Evolutionary conservation across 2,113 vertebrate species (phyloP).

Genomic region (Ctenodactylus gundi): DNA sequence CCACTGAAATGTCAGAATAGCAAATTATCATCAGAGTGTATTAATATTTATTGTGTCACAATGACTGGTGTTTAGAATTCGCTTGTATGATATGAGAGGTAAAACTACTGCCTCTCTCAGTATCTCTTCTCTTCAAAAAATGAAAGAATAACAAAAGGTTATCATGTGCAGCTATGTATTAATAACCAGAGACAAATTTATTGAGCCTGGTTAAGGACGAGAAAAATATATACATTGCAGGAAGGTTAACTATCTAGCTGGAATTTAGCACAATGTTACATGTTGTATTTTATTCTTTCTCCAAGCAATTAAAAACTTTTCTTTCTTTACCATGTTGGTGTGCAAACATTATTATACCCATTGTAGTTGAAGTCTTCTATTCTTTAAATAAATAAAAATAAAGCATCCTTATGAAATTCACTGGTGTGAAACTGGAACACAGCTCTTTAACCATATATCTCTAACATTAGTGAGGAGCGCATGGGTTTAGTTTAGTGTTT

Average conservation of each 20-base stretch:
- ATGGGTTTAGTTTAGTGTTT: not conserved
- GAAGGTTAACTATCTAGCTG: conserved; percentile 57
- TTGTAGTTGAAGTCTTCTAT: not conserved
- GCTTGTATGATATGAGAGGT: not conserved
- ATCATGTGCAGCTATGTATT: conserved; percentile 32
- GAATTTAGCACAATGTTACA: conserved; percentile 51
- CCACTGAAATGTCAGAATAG: not conserved
- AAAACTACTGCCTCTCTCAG: accelerated
- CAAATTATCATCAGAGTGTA: not conserved
- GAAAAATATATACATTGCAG: conserved; percentile 69
- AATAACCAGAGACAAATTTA: conserved; percentile 66
- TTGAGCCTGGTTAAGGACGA: conserved; percentile 71
- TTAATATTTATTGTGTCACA: not conserved
- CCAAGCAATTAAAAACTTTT: conserved; percentile 52
- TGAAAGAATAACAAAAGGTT: not conserved
- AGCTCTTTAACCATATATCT: not conserved
- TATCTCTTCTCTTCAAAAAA: not conserved
- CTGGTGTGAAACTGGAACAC: not conserved
- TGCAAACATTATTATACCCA: not conserved
- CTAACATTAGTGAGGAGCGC: not conserved
- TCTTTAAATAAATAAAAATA: not conserved
- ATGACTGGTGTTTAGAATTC: not conserved
- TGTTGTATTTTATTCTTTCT: conserved; percentile 45
- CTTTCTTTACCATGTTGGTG: not conserved
- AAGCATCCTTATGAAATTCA: not conserved